A percentile compares a stretch with the other conserved stretches of the same genome.
These are phyloP conservation scores for Malurus elegans DNA, from an alignment of 2,113 vertebrate species.

Conservation along the genomic window DNA sequence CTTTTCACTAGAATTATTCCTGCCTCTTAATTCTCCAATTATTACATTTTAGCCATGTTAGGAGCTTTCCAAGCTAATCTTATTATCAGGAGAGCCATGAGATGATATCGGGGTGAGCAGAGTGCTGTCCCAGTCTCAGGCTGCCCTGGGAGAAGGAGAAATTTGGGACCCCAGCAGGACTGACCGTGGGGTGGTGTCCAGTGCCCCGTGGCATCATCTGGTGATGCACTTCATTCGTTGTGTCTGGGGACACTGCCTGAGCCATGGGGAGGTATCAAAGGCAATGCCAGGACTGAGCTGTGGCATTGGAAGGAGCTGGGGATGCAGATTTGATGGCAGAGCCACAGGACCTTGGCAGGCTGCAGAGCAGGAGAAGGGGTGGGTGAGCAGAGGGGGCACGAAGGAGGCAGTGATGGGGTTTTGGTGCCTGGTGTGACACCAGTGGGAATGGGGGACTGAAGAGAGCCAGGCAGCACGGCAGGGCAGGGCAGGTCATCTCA, in stretches of 20 bases:
- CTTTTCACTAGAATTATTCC: neutral
- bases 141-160: neutral
- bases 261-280: neutral
- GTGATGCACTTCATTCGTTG: neutral
- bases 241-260: neutral
- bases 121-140: neutral
- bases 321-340: neutral
- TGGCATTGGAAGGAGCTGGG: neutral
- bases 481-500: neutral
- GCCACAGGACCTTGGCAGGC: fast-evolving
- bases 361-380: neutral
- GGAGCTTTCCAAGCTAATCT: neutral
- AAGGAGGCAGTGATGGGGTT: fast-evolving
- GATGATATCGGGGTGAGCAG: neutral
- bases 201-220: neutral
- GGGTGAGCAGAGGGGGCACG: neutral
- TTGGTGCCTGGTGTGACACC: neutral
- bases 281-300: neutral
- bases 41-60: neutral
- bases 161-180: neutral
- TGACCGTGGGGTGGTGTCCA: neutral
- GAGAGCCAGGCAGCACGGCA: fast-evolving
- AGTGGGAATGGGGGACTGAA: neutral
- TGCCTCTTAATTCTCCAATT: neutral
- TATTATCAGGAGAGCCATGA: neutral